Percentiles rank a stretch among this genome's conserved stretches.
Evolutionary conservation across 1,140 invertebrate species (phyloP).

Genomic region (Leptinotarsa undecemlineata): DNA sequence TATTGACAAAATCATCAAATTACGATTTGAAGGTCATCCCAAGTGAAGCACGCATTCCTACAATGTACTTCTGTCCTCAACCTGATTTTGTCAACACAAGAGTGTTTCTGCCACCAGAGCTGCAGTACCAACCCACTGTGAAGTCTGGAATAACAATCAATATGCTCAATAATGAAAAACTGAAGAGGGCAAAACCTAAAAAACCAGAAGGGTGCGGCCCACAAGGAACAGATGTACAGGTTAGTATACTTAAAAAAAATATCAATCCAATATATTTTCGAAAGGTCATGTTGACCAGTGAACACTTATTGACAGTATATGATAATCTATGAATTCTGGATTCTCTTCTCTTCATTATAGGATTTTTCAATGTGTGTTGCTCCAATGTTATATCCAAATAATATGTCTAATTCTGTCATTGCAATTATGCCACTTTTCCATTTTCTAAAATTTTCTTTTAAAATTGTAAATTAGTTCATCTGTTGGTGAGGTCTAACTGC

Average conservation of each 20-base stretch:
- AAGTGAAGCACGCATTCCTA: conserved; percentile 80
- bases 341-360: too few species aligned
- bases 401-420: too few species aligned
- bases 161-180: conserved; percentile 57
- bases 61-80: conserved; percentile 80
- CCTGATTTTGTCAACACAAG: conserved; percentile 73
- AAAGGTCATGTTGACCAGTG: too few species aligned
- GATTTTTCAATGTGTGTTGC: too few species aligned
- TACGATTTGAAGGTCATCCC: conserved; percentile 89
- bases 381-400: too few species aligned
- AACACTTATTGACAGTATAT: too few species aligned
- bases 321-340: too few species aligned
- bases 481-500: too few species aligned
- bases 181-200: conserved; percentile 56
- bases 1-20: conserved; percentile 82
- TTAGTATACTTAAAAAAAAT: conserved; percentile 49
- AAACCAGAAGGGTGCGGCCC: conserved; percentile 63
- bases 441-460: too few species aligned
- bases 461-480: too few species aligned
- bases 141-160: conserved; percentile 56
- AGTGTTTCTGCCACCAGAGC: conserved; percentile 69
- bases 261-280: not conserved
- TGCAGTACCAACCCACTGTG: conserved; percentile 63
- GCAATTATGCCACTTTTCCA: too few species aligned
- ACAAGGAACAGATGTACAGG: conserved; percentile 66